phyloP scores from a whole-genome alignment of 2,888 invertebrate species.

The Drosophila ezoana region DNA sequence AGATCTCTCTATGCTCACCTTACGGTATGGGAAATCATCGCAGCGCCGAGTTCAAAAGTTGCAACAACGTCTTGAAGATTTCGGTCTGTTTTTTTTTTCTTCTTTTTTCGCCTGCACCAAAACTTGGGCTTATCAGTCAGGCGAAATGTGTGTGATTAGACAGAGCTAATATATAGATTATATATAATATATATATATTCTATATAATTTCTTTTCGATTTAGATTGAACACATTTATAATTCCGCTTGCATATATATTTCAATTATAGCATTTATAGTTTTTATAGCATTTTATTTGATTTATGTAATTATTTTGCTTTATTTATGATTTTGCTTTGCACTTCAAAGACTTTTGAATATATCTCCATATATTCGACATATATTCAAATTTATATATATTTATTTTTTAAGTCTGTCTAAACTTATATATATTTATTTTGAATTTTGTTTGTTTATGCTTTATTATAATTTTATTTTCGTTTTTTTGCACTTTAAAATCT shows the following conservation, averaged over 20 bases:
- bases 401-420: too few species aligned
- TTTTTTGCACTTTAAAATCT: not conserved
- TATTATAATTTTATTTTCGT: not conserved
- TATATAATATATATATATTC: constrained; percentile 2
- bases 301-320: too few species aligned
- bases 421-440: too few species aligned
- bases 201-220: not conserved
- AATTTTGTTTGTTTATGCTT: not conserved
- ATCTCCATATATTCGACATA: too few species aligned
- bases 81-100: too few species aligned
- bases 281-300: not conserved
- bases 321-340: too few species aligned
- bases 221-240: constrained; percentile 1
- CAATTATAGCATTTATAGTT: not conserved
- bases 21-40: constrained; percentile 81
- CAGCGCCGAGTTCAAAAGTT: constrained; percentile 45
- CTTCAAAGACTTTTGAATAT: too few species aligned
- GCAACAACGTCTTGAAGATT: constrained; percentile 24
- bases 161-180: not conserved
- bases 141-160: constrained; percentile 19
- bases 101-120: constrained; percentile 33
- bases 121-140: constrained; percentile 48
- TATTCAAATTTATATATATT: too few species aligned
- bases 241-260: not conserved
- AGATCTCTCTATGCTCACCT: constrained; percentile 55